Conservation (phyloP, 2,113 vertebrate genomes). For the Lepus europaeus region DNA sequence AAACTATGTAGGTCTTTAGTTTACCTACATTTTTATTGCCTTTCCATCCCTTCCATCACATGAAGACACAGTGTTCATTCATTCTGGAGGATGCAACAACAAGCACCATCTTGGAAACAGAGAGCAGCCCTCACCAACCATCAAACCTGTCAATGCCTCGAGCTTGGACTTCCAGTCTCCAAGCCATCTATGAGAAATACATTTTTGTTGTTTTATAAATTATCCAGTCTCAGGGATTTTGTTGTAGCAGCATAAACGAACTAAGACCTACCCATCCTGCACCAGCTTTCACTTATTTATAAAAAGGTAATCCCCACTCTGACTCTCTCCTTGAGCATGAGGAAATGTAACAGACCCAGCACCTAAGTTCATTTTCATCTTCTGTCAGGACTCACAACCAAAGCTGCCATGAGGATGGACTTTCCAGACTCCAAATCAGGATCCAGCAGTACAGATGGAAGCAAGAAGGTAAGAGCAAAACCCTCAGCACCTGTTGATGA, state of each 20-base stretch:
- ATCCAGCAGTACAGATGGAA: not conserved
- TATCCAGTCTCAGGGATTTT: not conserved
- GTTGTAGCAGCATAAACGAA: not conserved
- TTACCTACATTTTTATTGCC: not conserved
- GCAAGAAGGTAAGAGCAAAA: not conserved
- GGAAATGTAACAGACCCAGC: not conserved
- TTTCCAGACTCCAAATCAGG: not conserved
- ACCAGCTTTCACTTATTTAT: not conserved
- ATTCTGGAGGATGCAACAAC: not conserved
- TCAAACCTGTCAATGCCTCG: not conserved
- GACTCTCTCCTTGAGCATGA: not conserved
- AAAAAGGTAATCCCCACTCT: not conserved
- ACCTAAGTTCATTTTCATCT: constrained; percentile 2
- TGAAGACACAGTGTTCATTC: not conserved
- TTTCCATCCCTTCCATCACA: not conserved
- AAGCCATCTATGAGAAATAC: not conserved
- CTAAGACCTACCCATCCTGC: not conserved
- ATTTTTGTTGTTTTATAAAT: not conserved
- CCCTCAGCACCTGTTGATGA: not conserved
- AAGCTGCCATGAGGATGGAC: constrained; percentile 33
- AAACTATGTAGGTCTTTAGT: not conserved
- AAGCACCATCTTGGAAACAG: not conserved
- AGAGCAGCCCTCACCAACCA: not conserved
- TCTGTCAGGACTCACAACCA: constrained; percentile 1
- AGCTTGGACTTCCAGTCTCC: not conserved